phyloP scores from a whole-genome alignment of 2,113 vertebrate species.

The Pteruthius melanotis region DNA sequence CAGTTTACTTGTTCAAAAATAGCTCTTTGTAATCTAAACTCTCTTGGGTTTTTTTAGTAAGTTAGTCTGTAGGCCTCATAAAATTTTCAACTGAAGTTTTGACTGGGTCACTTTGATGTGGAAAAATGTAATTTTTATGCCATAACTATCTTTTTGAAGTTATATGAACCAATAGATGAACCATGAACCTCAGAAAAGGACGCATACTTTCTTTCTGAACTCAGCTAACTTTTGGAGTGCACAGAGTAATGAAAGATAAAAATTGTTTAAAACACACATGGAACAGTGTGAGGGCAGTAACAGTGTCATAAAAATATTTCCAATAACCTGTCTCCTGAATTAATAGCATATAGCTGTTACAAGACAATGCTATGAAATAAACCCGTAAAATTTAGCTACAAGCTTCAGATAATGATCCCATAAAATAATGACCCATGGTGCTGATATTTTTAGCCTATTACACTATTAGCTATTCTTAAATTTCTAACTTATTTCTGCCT shows the following conservation, averaged over 20 bases:
- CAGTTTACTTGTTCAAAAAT: neutral
- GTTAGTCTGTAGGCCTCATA: neutral
- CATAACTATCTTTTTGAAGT: constrained; percentile 6
- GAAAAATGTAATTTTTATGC: neutral
- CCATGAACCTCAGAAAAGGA: neutral
- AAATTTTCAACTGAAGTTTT: neutral
- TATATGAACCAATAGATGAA: neutral
- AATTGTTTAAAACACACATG: neutral
- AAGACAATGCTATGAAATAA: neutral
- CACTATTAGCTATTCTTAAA: neutral
- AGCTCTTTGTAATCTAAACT: neutral
- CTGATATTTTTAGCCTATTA: neutral
- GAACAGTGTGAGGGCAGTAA: neutral
- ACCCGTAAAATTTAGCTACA: neutral
- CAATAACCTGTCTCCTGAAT: neutral
- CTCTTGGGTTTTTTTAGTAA: neutral
- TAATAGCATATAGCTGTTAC: neutral
- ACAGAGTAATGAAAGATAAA: neutral
- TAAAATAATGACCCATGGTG: neutral
- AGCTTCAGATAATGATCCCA: neutral
- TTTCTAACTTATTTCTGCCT: neutral
- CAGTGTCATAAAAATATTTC: neutral
- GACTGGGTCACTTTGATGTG: neutral
- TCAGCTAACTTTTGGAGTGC: neutral
- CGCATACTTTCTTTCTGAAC: neutral